Evolutionary conservation across 2,797 vertebrate species (phyloP), one percentile per base, ranked within the genome.

Genomic region (Muscicapa striata): DNA sequence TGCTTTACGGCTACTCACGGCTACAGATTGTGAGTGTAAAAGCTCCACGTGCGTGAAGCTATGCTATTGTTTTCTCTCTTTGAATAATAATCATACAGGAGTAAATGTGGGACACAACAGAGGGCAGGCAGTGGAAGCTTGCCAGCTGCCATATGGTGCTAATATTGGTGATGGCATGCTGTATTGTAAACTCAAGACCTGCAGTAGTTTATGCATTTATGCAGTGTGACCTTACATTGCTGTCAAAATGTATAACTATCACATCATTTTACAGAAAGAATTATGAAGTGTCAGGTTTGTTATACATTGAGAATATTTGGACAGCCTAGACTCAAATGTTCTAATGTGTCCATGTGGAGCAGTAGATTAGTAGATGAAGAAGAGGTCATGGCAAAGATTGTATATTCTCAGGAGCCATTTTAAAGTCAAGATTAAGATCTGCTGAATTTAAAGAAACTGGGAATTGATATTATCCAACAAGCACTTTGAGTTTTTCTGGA

Each of bases 71-170:
- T 87, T 86, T 75, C 43, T 94, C 36, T 30, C 26, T 81, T 68
- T 91, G 66, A 74, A 66, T 40, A 91, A 61, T 59, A 85, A 77
- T 48, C 32, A 12, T 75, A n/a, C 7, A 11, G 12, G 66, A 91
- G 12, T 72, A 63, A 86, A 91, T 74, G 38, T 62, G 68, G 69
- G 78, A 59, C 58, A 69, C 36, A 46, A 29, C 78, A 85, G 30
- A 93, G 70, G 45, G 73, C 45, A 70, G 68, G 64, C 72, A 78
- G 2, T 89, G 89, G 87, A 95, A 87, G 54, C 29, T 78, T 89
- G 64, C 91, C 89, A 95, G 40, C 68, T 89, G 76, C 75, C 75
- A 59, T 87, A 68, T 6, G 40, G 64, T 84, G 43, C 81, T 90
- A 87, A 82, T 83, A 87, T 55, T 77, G 72, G 46, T 45, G 57